Conservation (phyloP, 2,797 vertebrate genomes). For the Megalops cyprinoides region DNA sequence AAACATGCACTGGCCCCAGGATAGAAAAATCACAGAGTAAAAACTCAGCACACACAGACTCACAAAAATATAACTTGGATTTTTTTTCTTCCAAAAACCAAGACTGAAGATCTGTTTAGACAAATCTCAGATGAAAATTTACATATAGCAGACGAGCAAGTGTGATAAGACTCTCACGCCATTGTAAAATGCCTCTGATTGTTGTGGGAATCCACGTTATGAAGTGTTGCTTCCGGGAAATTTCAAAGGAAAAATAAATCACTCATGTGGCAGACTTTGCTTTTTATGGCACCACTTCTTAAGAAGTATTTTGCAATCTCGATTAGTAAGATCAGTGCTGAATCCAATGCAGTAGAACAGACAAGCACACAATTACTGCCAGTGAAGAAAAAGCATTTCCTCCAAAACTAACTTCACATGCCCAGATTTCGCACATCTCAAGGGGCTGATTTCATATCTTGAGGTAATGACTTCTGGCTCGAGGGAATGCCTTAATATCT, state of each 20-base stretch:
- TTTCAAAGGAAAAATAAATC: not conserved
- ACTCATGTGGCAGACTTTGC: no score
- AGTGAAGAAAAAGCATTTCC: not conserved
- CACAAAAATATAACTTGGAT: not conserved
- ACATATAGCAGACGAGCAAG: not conserved
- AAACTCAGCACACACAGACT: not conserved
- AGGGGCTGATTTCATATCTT: not conserved
- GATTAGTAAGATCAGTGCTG: no score
- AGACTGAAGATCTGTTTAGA: slow-evolving; percentile 4
- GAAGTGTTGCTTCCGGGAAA: not conserved
- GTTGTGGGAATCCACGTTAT: not conserved
- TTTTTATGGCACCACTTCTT: not conserved
- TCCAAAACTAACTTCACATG: not conserved
- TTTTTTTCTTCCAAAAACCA: not conserved
- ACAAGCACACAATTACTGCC: not conserved
- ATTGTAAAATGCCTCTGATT: not conserved
- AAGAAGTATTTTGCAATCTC: no score
- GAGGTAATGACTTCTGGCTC: not conserved
- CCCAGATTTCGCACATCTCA: not conserved
- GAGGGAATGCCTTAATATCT: not conserved
- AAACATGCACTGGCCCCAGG: not conserved
- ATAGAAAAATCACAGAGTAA: not conserved
- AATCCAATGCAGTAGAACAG: not conserved
- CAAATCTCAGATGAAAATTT: not conserved
- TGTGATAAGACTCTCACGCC: not conserved